Percentiles rank a stretch among this genome's conserved stretches.
phyloP scores from a whole-genome alignment of 2,888 invertebrate genomes.

The Helleia helle region DNA sequence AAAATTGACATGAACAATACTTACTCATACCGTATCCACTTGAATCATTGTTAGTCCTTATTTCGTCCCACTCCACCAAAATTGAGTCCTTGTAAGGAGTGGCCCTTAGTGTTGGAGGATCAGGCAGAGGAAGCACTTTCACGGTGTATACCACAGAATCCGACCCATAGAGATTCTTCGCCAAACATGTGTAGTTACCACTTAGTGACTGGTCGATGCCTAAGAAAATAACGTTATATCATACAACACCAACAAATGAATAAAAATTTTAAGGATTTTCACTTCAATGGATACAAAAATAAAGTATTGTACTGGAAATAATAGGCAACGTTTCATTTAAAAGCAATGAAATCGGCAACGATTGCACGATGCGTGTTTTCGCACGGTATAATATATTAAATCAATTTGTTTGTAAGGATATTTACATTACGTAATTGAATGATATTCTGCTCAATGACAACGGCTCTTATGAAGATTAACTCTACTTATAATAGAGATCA shows the following conservation, averaged over 20 bases:
- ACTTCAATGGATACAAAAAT: conserved; percentile 3
- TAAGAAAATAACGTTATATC: too few species aligned
- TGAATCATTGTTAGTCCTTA: conserved; percentile 42
- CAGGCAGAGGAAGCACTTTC: conserved; percentile 83
- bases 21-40: conserved; percentile 48
- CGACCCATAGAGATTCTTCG: conserved; percentile 87
- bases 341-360: background rate
- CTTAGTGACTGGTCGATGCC: conserved; percentile 82
- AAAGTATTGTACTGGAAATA: conserved; percentile 2
- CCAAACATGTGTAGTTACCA: conserved; percentile 86
- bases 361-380: too few species aligned
- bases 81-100: conserved; percentile 65
- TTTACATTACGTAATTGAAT: too few species aligned
- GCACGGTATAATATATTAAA: too few species aligned
- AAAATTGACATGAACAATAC: conserved; percentile 23
- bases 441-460: too few species aligned
- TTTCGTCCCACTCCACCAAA: conserved; percentile 80
- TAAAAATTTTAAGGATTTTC: too few species aligned
- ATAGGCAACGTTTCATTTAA: conserved; percentile 1
- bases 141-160: conserved; percentile 87
- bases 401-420: too few species aligned
- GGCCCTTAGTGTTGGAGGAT: conserved; percentile 77
- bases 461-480: too few species aligned
- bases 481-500: too few species aligned
- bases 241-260: too few species aligned